Evolutionary conservation across 2,797 vertebrate genomes (phyloP).

Genomic region (Falco cherrug): DNA sequence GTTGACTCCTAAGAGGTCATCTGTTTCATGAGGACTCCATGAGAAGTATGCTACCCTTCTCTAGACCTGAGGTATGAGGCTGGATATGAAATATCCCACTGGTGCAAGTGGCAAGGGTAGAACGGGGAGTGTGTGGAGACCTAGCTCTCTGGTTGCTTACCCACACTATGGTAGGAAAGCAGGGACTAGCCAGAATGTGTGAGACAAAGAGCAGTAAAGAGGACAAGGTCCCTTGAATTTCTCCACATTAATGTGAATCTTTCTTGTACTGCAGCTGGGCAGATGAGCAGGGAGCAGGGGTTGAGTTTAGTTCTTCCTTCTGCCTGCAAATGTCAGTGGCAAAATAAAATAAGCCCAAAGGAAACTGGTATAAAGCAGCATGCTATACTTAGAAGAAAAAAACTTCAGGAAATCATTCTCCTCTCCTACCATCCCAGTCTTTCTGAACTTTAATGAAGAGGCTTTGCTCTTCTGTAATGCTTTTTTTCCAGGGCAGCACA

Average conservation of each 20-base stretch:
- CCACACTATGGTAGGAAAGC: background rate
- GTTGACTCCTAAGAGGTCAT: background rate
- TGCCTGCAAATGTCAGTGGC: background rate
- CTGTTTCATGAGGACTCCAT: background rate
- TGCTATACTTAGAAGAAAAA: background rate
- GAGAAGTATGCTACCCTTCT: background rate
- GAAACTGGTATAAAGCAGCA: background rate
- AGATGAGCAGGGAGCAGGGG: background rate
- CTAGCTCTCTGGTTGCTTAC: background rate
- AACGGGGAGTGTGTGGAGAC: rapidly evolving
- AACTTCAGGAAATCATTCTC: background rate
- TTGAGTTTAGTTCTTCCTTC: background rate
- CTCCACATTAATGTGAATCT: background rate
- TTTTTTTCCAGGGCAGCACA: background rate
- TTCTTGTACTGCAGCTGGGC: background rate
- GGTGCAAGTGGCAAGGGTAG: background rate
- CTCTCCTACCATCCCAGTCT: background rate
- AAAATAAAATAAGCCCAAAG: background rate
- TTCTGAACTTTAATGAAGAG: background rate
- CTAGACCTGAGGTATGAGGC: background rate
- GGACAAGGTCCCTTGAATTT: background rate
- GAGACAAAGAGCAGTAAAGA: background rate
- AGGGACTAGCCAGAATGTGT: background rate
- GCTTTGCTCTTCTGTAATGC: background rate
- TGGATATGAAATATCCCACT: background rate